Evolutionary conservation across 2,113 vertebrate genomes (phyloP).

Genomic region (Laticauda colubrina): DNA sequence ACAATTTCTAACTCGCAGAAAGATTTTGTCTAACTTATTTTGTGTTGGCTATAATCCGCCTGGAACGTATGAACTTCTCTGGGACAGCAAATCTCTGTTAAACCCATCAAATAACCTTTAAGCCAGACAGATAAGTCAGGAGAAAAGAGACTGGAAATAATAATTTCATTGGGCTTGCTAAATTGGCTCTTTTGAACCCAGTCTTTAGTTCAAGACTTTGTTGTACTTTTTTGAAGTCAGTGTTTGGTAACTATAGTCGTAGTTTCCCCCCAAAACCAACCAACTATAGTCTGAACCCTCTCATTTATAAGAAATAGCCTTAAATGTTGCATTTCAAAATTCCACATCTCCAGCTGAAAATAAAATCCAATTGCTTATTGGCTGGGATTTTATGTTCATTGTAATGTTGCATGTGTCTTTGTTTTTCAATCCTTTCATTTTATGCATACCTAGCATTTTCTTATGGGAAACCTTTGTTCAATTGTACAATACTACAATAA

Average conservation of each 20-base stretch:
- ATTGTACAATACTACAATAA: conserved; percentile 16
- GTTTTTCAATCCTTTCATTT: conserved; percentile 30
- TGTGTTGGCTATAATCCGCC: not conserved
- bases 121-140: not conserved
- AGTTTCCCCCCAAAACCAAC: not conserved
- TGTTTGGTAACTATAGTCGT: not conserved
- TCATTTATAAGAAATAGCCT: not conserved
- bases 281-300: not conserved
- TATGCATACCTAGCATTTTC: conserved; percentile 28
- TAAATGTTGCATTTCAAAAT: not conserved
- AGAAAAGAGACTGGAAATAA: not conserved
- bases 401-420: conserved; percentile 4
- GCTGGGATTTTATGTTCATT: not conserved
- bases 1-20: not conserved
- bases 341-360: not conserved
- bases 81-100: not conserved
- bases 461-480: conserved; percentile 14
- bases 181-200: not conserved
- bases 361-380: not conserved
- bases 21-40: not conserved
- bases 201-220: not conserved
- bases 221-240: not conserved
- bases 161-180: not conserved
- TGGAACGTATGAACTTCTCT: not conserved
- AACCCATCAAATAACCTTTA: not conserved